Evolutionary conservation across 2,113 vertebrate species (phyloP).

Genomic region (Aleadryas rufinucha): DNA sequence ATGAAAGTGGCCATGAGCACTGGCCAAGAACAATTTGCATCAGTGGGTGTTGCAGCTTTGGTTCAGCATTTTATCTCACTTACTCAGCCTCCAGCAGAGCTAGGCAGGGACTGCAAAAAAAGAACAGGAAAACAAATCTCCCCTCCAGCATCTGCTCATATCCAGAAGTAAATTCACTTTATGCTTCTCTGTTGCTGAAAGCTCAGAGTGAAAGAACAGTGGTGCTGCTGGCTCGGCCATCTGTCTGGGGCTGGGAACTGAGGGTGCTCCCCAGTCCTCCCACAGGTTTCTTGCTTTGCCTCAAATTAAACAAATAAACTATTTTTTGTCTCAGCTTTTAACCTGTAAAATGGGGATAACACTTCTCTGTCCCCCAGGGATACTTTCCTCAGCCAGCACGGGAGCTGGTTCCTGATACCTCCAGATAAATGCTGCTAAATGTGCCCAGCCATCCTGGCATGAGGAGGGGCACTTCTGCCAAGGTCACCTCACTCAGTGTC

Average conservation of each 20-base stretch:
- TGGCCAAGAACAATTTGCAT: conserved; percentile 43
- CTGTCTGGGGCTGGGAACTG: not conserved
- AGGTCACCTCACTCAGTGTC: not conserved
- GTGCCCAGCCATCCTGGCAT: not conserved
- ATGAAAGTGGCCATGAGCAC: conserved; percentile 3
- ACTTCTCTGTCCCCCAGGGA: not conserved
- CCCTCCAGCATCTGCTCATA: conserved; percentile 39
- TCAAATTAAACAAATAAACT: not conserved
- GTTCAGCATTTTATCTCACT: conserved; percentile 53
- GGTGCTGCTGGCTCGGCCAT: conserved; percentile 16
- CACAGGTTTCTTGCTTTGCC: not conserved
- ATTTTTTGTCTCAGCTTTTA: not conserved
- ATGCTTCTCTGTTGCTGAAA: not conserved
- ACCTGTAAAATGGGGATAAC: not conserved
- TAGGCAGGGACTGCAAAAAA: conserved; percentile 7
- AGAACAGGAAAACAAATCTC: conserved; percentile 34
- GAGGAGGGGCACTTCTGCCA: not conserved
- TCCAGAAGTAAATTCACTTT: conserved; percentile 44
- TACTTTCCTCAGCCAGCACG: not conserved
- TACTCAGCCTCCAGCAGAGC: conserved; percentile 35
- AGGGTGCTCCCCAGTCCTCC: not conserved
- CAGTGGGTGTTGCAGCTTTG: conserved; percentile 37
- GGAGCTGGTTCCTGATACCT: not conserved
- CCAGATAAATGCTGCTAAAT: not conserved
- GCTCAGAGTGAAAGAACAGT: not conserved